Conservation (phyloP, 30 jellyfish, hydroid and myxozoan genomes). For the Hydractinia symbiolongicarpus region DNA sequence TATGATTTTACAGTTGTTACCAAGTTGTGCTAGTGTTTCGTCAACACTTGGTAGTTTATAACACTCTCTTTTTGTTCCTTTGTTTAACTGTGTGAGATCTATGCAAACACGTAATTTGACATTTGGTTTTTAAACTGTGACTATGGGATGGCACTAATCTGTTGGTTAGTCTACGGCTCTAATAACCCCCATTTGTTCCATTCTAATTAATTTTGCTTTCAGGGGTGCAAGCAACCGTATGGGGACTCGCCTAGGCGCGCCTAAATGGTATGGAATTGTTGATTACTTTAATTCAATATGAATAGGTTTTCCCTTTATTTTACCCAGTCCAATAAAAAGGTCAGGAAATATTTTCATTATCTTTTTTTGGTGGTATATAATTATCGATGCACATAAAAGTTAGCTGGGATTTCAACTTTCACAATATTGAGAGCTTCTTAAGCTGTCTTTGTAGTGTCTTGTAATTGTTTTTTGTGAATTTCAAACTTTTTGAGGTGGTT, state of each 20-base stretch:
- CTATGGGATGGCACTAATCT: conserved; percentile 61
- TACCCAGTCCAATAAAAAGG: conserved; percentile 32
- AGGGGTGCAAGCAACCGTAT: conserved; percentile 37
- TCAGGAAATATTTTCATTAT: background rate
- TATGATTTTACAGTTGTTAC: conserved; percentile 24
- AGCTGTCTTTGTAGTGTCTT: too few species aligned
- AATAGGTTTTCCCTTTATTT: conserved; percentile 28
- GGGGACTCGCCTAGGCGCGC: conserved; percentile 34
- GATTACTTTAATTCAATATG: conserved; percentile 19
- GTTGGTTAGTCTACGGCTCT: conserved; percentile 35
- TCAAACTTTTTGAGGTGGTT: background rate
- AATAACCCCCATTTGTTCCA: conserved; percentile 45
- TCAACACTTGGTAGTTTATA: conserved; percentile 24
- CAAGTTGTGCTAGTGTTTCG: conserved; percentile 38
- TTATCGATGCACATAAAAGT: background rate
- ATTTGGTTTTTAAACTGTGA: conserved; percentile 23
- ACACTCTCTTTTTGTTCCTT: background rate
- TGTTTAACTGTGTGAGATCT: conserved; percentile 35
- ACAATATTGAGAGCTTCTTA: too few species aligned
- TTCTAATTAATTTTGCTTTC: conserved; percentile 9
- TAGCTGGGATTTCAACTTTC: too few species aligned
- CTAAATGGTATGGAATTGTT: conserved; percentile 29
- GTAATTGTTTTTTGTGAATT: background rate
- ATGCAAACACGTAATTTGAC: conserved; percentile 21
- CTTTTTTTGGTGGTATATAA: background rate